phyloP scores from a whole-genome alignment of 2,888 invertebrate species.

The Stegophylla sp. region DNA sequence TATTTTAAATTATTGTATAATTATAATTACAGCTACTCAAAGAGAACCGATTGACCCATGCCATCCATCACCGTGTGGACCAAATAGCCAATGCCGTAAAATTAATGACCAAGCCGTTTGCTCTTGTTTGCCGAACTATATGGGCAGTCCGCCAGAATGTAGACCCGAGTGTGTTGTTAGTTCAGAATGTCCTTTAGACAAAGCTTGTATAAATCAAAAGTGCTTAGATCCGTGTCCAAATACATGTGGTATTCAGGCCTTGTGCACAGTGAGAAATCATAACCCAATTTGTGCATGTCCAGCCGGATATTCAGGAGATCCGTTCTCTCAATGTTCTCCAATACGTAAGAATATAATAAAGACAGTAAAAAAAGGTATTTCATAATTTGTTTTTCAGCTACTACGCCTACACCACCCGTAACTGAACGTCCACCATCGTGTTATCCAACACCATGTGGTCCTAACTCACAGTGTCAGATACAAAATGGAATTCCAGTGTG shows the following conservation, averaged over 20 bases:
- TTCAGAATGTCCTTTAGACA: conserved; percentile 81
- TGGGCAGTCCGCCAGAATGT: conserved; percentile 81
- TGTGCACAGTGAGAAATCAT: conserved; percentile 83
- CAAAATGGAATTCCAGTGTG: conserved; percentile 74
- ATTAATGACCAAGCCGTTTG: conserved; percentile 83
- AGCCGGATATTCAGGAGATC: conserved; percentile 84
- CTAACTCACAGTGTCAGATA: conserved; percentile 77
- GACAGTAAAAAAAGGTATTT: background rate
- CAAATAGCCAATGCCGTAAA: conserved; percentile 83
- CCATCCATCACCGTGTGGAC: conserved; percentile 84
- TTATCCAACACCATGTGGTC: conserved; percentile 80
- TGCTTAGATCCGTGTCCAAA: conserved; percentile 88
- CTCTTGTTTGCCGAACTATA: conserved; percentile 80
- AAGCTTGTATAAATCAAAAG: conserved; percentile 83
- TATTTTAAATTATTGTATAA: conserved; percentile 12
- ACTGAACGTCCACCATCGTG: conserved; percentile 66
- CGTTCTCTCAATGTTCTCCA: conserved; percentile 78
- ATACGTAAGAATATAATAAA: conserved; percentile 68
- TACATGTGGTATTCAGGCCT: conserved; percentile 84
- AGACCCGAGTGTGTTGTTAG: conserved; percentile 87
- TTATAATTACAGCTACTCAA: conserved; percentile 65
- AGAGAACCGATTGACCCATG: conserved; percentile 73
- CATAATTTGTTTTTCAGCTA: conserved; percentile 46
- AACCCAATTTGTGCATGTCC: conserved; percentile 88
- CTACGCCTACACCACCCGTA: conserved; percentile 58